Base-by-base conservation (phyloP, 2,113 vertebrate genomes). In the Bubo bubo region DNA sequence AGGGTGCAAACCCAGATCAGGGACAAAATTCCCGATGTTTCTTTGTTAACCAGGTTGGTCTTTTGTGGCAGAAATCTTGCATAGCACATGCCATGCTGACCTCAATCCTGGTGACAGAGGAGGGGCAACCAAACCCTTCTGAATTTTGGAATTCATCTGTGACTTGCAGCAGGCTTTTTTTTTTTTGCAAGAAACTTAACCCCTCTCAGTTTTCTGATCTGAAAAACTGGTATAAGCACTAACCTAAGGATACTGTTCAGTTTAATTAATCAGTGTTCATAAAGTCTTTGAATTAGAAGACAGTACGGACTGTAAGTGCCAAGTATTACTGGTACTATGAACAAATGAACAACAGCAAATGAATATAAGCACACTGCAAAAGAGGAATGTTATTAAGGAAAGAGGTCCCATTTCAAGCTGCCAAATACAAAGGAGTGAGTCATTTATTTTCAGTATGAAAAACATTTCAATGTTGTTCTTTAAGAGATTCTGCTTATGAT, bases 331-430 rank as follows among this genome's bases (percentile, higher is more conserved):
- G 92, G 81, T 96, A 32, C 85, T 63, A 67, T 18, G 53, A 86
- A 94, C 86, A 95, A 95, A 95, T 96, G 94, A 67, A 84, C 94
- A 96, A 82, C 79, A 93, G 89, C 87, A 77, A 94, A 88, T 91
- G 81, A 94, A 58, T 88, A 23, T 80, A 90, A 93, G 93, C 95
- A 83, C 14, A 11, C 41, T 71, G 94, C 94, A 93, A 95, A 96
- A 79, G 59, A 97, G 79, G 89, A 96, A 95, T 95, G 95, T 94
- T 91, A 96, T 97, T 97, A 96, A 91, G 91, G 84, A 96, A 88
- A 96, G 87, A 97, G 96, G 96, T 96, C 96, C 91, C 91, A 70
- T 96, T 96, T 97, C 95, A 95, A 94, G 89, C 96, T 97, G 96
- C 93, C 95, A 95, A 60, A 96, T 91, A 96, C 95, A 96, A 94